Percentiles rank a stretch among this genome's conserved stretches.
Evolutionary conservation across 2,113 vertebrate genomes (phyloP).

Genomic region (Hypanus sabinus): DNA sequence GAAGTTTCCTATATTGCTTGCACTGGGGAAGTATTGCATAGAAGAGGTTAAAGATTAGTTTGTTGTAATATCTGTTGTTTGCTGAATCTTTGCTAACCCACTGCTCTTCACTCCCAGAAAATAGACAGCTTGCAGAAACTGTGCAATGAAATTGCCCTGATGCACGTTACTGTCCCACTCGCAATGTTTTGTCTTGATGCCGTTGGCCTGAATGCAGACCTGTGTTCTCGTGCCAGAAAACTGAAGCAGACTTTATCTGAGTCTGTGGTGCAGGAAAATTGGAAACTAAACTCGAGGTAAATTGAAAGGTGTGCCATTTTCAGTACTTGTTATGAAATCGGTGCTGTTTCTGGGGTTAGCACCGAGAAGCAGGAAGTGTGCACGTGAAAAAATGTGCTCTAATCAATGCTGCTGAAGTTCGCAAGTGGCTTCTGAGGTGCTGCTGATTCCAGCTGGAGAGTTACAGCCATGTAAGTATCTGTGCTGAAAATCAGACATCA

Average conservation of each 20-base stretch:
- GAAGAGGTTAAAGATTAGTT: neutral
- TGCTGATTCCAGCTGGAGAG: neutral
- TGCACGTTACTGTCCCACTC: conserved; percentile 68
- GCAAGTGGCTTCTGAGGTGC: neutral
- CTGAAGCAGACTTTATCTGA: conserved; percentile 66
- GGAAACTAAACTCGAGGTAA: conserved; percentile 67
- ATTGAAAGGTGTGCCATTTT: neutral
- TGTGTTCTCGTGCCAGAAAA: conserved; percentile 60
- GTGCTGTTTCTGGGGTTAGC: no score
- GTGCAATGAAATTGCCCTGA: conserved; percentile 64
- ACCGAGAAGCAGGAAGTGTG: neutral
- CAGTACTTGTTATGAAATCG: neutral
- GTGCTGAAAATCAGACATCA: neutral
- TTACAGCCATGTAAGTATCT: neutral
- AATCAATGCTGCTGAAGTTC: neutral
- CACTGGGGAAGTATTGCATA: neutral
- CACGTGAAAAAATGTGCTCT: no score
- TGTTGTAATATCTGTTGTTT: neutral
- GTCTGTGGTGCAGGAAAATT: conserved; percentile 69
- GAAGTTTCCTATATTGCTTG: neutral
- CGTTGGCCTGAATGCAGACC: conserved; percentile 64
- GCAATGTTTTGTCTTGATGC: conserved; percentile 78
- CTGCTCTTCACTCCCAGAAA: conserved; percentile 54
- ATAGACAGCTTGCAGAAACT: conserved; percentile 61
- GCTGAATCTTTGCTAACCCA: neutral